Evolutionary conservation across 64 coral and sea anemone species (phyloP).

Genomic region (Montipora efflorescens): DNA sequence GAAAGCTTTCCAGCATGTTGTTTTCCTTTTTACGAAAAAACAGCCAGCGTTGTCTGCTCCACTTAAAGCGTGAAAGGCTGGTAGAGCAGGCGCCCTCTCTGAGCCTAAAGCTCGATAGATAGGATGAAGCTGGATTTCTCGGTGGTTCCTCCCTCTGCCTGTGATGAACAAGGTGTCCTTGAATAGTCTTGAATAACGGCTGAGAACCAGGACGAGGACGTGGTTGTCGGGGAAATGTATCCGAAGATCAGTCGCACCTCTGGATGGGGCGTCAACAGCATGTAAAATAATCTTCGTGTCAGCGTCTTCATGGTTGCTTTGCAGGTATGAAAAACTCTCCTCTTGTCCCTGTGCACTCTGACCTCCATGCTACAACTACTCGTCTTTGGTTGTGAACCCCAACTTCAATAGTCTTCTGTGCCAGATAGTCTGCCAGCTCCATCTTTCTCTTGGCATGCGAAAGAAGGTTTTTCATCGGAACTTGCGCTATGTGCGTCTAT

Average conservation of each 20-base stretch:
- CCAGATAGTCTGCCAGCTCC: slow-evolving; percentile 20
- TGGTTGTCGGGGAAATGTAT: slow-evolving; percentile 14
- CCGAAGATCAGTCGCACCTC: slow-evolving; percentile 42
- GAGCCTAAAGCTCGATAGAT: slow-evolving; percentile 14
- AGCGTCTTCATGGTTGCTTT: slow-evolving; percentile 45
- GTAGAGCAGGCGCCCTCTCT: slow-evolving; percentile 19
- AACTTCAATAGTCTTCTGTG: slow-evolving; percentile 25
- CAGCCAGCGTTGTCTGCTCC: slow-evolving; percentile 24
- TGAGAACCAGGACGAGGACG: slow-evolving; percentile 24
- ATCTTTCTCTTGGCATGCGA: slow-evolving; percentile 1
- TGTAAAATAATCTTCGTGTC: slow-evolving; percentile 56
- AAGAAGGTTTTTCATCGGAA: background rate
- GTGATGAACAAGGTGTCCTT: slow-evolving; percentile 11
- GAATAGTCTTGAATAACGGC: background rate
- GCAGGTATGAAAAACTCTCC: background rate
- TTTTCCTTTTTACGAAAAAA: slow-evolving; percentile 11
- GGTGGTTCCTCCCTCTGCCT: background rate
- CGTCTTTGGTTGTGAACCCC: background rate
- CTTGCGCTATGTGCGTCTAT: background rate
- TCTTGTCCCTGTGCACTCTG: background rate
- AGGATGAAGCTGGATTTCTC: background rate
- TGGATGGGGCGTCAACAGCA: slow-evolving; percentile 32
- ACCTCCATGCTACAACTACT: slow-evolving; percentile 37
- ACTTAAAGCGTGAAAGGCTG: slow-evolving; percentile 22
- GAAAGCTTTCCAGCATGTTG: slow-evolving; percentile 40